These are phyloP conservation scores for Proteles cristata DNA, from an alignment of 2,113 vertebrate genomes.

Conservation along the genomic window DNA sequence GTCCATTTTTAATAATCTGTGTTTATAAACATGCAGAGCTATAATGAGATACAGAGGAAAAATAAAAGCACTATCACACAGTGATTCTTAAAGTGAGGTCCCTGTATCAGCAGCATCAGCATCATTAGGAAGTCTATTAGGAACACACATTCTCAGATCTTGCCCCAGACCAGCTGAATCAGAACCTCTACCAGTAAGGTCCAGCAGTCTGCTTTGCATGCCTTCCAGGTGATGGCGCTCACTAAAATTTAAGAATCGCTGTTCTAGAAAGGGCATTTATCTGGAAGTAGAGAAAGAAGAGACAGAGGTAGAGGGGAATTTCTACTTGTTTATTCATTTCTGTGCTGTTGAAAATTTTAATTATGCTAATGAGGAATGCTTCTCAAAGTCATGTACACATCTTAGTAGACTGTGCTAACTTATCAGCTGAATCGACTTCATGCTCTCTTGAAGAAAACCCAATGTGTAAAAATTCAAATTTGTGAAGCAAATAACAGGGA, in stretches of 20 bases:
- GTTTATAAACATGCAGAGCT: neutral
- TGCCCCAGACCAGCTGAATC: neutral
- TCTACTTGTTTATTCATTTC: neutral
- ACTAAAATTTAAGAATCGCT: neutral
- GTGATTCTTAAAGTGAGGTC: neutral
- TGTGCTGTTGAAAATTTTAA: neutral
- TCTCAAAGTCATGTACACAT: neutral
- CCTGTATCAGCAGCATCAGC: neutral
- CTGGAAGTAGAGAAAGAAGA: neutral
- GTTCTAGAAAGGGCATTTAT: neutral
- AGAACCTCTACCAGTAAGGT: neutral
- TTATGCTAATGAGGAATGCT: neutral
- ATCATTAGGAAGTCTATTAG: neutral
- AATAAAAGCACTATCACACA: neutral
- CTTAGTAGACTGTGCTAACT: neutral
- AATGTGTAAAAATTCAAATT: neutral
- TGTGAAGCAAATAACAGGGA: neutral
- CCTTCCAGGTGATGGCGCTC: neutral
- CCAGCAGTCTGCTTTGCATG: neutral
- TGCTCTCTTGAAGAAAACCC: neutral
- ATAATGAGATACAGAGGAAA: neutral
- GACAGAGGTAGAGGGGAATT: neutral
- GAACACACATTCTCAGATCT: neutral
- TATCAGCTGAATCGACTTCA: neutral
- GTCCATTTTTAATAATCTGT: neutral